phyloP scores from a whole-genome alignment of 2,888 invertebrate genomes.

The Schizotus pectinicornis region DNA sequence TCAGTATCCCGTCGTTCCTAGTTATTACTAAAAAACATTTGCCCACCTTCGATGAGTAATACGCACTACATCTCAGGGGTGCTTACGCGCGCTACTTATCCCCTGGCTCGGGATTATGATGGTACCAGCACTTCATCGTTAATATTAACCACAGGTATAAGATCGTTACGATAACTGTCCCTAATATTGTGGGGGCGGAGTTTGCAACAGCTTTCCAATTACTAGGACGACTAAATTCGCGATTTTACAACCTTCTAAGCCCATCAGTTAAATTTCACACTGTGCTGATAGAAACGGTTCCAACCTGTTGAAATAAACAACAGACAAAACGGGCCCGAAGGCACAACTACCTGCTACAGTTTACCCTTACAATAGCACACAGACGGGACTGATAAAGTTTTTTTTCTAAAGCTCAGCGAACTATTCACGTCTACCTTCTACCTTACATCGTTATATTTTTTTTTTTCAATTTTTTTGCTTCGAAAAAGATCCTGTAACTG shows the following conservation, averaged over 20 bases:
- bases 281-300: conserved; percentile 30
- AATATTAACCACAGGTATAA: conserved; percentile 17
- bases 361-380: conserved; percentile 27
- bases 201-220: background rate
- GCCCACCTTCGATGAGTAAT: conserved; percentile 42
- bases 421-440: conserved; percentile 24
- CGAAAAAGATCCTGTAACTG: conserved; percentile 17
- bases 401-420: conserved; percentile 22
- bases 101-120: conserved; percentile 6
- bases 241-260: conserved; percentile 27
- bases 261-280: conserved; percentile 32
- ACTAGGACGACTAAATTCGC: conserved; percentile 8
- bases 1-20: conserved; percentile 39
- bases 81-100: conserved; percentile 23
- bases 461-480: conserved; percentile 17
- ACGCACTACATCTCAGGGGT: conserved; percentile 28
- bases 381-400: conserved; percentile 26
- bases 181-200: background rate
- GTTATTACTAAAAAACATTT: conserved; percentile 39
- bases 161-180: conserved; percentile 14
- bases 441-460: conserved; percentile 16
- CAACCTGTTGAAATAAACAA: conserved; percentile 31
- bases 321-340: conserved; percentile 33
- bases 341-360: conserved; percentile 27
- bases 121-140: conserved; percentile 26